These are phyloP conservation scores for Lamprologus tigripictilis DNA, from an alignment of 2,113 vertebrate genomes.

Conservation along the genomic window DNA sequence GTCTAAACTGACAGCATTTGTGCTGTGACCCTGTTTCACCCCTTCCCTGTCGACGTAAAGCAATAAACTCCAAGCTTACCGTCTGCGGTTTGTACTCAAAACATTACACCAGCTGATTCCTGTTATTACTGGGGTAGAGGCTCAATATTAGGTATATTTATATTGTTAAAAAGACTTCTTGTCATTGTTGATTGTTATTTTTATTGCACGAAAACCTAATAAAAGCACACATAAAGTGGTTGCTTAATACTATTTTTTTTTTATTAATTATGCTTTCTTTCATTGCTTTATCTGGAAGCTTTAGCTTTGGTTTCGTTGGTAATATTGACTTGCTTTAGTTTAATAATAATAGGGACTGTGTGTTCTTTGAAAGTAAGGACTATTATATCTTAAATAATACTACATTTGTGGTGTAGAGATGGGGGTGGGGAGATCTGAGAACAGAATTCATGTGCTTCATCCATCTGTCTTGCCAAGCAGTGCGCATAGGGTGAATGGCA, in stretches of 20 bases:
- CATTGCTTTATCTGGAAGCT: not conserved
- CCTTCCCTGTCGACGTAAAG: not conserved
- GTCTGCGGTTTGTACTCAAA: not conserved
- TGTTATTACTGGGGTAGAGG: not conserved
- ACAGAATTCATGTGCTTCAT: conserved; percentile 32
- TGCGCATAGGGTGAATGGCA: conserved; percentile 10
- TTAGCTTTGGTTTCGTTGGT: not conserved
- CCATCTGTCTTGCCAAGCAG: conserved; percentile 58
- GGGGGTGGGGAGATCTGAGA: conserved; percentile 38
- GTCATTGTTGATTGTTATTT: not conserved
- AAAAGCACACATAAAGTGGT: not conserved
- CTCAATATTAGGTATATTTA: not conserved
- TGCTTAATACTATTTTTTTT: not conserved
- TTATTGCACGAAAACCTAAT: not conserved
- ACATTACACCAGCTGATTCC: not conserved
- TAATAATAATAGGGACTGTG: not conserved
- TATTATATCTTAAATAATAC: conserved; percentile 1
- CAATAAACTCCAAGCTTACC: not conserved
- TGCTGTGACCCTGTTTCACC: not conserved
- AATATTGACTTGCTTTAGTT: not conserved
- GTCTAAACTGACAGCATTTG: not conserved
- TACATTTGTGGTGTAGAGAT: not conserved
- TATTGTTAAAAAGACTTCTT: not conserved
- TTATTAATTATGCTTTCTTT: not conserved
- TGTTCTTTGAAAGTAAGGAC: not conserved